Evolutionary conservation across 1,140 invertebrate species (phyloP), one percentile per base, ranked within the genome.

Genomic region (Atopsyche davidsoni): DNA sequence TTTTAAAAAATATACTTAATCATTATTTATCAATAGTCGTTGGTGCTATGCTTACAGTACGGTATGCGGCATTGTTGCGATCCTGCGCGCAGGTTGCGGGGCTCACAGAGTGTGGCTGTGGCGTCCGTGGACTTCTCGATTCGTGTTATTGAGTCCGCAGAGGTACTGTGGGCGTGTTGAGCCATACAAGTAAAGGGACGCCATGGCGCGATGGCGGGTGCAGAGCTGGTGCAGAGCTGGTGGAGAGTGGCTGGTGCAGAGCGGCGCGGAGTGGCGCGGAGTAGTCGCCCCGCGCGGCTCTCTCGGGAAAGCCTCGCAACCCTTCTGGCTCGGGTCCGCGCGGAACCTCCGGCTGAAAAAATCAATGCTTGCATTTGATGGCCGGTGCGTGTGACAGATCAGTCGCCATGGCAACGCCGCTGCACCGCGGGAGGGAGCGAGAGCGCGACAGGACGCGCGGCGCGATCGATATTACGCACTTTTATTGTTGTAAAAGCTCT

Each of bases 351-450:
- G n/a, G n/a, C n/a, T n/a, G 36, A 57, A 57, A 57, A 57, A 57
- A 57, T 57, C 55, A 57, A 57, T 57, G 55, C 55, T 52, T 57
- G 55, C 55, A 57, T 57, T 57, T 57, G 53, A 57, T 57, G 55
- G 55, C 36, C 50, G 51, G 55, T 57, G 55, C 55, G 55, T 57
- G 55, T 57, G 55, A 57, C 55, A 57, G 55, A 57, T 57, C 55
- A 17, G 50, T 46, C 14, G 17, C 42, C 52, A 55, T 56, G 53
- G 59, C 55, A 57, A 62, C 39, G 40, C 4, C 10, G 25, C 53
- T 17, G 39, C 46, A 25, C 31, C 40, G 53, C 50, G 38, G 25
- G 11, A 32, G 48, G 41, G 46, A 6, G 42, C 31, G 39, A 36
- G 32, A 21, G 39, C 22, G 23, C 38, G 50, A 40, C 36, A 42